Conservation (phyloP, 2,888 invertebrate genomes). For the Lymantria monacha region DNA sequence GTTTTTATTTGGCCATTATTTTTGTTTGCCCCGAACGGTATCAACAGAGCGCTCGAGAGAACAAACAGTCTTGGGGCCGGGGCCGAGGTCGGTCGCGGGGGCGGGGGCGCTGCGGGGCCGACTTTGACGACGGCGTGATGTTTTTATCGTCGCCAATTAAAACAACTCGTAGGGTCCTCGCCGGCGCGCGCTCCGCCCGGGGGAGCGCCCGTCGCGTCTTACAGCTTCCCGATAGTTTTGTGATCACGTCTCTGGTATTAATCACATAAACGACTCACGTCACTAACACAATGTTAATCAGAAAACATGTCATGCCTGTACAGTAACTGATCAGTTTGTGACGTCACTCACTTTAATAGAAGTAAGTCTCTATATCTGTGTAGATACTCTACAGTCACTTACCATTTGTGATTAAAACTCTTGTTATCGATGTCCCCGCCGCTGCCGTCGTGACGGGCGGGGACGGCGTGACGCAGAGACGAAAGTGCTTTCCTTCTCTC, state of each 20-base stretch:
- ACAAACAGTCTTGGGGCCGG: conserved; percentile 15
- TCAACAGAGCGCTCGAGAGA: conserved; percentile 17
- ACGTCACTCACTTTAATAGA: no score
- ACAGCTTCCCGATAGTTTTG: neutral
- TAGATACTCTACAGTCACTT: no score
- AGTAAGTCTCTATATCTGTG: no score
- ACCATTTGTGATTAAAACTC: no score
- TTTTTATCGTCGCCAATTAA: conserved; percentile 26
- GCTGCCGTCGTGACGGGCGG: no score
- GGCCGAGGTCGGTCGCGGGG: neutral
- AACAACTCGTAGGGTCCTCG: conserved; percentile 17
- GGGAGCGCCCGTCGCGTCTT: neutral
- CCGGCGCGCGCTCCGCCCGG: neutral
- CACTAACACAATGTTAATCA: no score
- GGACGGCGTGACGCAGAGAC: no score
- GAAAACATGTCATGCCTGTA: no score
- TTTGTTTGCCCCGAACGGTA: conserved; percentile 19
- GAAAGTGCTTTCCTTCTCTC: no score
- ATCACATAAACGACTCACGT: neutral
- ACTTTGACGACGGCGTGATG: conserved; percentile 12
- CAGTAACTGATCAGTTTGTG: no score
- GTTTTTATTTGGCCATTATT: conserved; percentile 18
- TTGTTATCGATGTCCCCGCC: no score
- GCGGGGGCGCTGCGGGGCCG: neutral
- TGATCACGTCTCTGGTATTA: neutral